Evolutionary conservation across 2,888 invertebrate genomes (phyloP).

Genomic region (Tenthredo livida): DNA sequence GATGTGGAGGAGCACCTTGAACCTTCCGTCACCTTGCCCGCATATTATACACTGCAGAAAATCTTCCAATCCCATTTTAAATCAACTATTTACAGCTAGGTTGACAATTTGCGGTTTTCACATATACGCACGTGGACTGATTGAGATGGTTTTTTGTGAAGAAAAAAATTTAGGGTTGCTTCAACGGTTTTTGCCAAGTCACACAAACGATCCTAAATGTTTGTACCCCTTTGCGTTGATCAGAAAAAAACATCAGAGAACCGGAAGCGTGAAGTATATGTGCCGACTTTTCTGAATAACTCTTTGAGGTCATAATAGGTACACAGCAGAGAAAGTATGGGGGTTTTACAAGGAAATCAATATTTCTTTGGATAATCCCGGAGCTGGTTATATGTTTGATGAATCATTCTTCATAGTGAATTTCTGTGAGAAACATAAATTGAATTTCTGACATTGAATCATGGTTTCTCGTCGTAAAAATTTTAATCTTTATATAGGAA

Average conservation of each 20-base stretch:
- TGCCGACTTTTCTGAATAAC: background rate
- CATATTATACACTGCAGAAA: background rate
- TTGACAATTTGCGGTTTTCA: background rate
- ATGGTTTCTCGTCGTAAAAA: background rate
- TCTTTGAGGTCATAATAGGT: background rate
- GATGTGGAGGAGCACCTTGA: conserved; percentile 31
- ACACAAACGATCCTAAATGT: background rate
- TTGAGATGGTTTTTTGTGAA: no score
- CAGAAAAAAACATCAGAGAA: background rate
- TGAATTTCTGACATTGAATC: background rate
- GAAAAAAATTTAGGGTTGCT: no score
- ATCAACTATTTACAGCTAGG: background rate
- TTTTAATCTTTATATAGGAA: background rate
- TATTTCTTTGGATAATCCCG: background rate
- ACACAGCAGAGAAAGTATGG: background rate
- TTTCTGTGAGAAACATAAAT: background rate
- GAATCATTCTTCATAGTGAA: background rate
- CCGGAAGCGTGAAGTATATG: background rate
- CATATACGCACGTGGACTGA: no score
- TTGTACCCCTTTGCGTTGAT: no score
- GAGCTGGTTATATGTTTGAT: background rate
- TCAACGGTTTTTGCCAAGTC: background rate
- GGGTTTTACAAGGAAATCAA: background rate
- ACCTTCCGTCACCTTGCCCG: conserved; percentile 24
- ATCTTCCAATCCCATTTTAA: background rate